These are phyloP conservation scores for Gobio occitaniae DNA, from an alignment of 2,797 vertebrate genomes.

Conservation along the genomic window DNA sequence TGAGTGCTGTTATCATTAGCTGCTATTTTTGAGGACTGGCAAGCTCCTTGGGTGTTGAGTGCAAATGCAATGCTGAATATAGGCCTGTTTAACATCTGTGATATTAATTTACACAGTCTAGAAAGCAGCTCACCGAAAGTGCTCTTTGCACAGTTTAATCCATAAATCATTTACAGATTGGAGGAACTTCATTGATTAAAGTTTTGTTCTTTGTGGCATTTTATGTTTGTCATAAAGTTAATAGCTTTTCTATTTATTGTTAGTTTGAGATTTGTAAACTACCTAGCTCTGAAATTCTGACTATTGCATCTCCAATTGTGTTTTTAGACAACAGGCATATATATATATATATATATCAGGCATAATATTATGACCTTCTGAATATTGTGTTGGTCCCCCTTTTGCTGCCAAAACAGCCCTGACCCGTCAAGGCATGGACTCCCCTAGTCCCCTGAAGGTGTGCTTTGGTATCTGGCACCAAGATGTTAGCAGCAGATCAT, in stretches of 20 bases:
- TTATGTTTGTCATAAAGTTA: not conserved
- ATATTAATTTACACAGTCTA: conserved; percentile 38
- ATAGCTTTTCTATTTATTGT: conserved; percentile 10
- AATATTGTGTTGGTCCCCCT: no score
- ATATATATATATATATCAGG: no score
- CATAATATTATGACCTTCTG: no score
- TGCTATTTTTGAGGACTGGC: conserved; percentile 42
- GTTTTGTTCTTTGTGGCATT: conserved; percentile 3
- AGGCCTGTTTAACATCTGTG: conserved; percentile 37
- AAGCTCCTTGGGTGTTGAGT: conserved; percentile 47
- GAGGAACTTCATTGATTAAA: not conserved
- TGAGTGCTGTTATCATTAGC: conserved; percentile 62
- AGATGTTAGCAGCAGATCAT: no score
- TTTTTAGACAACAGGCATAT: not conserved
- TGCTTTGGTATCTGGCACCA: no score
- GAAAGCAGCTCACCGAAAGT: not conserved
- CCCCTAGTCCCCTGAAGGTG: no score
- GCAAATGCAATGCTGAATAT: conserved; percentile 53
- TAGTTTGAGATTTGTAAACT: not conserved
- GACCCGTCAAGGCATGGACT: no score
- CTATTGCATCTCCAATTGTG: not conserved
- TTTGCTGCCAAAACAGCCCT: no score
- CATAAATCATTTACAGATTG: not conserved
- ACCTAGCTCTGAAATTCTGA: not conserved
- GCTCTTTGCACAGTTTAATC: not conserved